Percentiles rank a stretch among this genome's conserved stretches.
phyloP scores from a whole-genome alignment of 1,140 invertebrate genomes.

The Gryon sp. region DNA sequence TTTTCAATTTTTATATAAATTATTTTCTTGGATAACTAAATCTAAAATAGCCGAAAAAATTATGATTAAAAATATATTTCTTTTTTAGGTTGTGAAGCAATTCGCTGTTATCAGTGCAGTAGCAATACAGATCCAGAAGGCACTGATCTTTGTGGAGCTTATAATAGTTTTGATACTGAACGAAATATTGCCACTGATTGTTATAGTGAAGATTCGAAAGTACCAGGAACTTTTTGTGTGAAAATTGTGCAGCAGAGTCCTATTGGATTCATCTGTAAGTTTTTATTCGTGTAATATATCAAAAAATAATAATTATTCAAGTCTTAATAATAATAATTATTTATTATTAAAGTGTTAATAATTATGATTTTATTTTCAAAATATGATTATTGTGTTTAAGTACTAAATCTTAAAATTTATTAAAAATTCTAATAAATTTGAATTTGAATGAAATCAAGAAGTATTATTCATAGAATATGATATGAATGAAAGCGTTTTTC shows the following conservation, averaged over 20 bases:
- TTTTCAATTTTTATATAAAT: neutral
- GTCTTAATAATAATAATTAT: neutral
- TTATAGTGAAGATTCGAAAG: conserved; percentile 86
- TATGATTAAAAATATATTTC: neutral
- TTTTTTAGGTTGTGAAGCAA: conserved; percentile 80
- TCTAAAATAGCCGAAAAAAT: neutral
- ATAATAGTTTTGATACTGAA: conserved; percentile 88
- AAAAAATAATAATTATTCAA: neutral
- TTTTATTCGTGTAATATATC: too few species aligned
- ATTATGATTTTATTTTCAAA: too few species aligned
- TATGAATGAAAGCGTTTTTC: too few species aligned
- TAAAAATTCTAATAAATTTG: too few species aligned
- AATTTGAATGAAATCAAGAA: too few species aligned
- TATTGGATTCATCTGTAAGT: conserved; percentile 91
- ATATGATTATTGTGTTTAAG: too few species aligned
- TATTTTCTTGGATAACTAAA: too few species aligned
- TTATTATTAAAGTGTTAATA: neutral
- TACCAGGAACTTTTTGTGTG: conserved; percentile 96
- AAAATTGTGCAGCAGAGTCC: conserved; percentile 94
- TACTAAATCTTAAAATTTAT: too few species aligned
- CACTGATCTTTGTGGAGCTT: conserved; percentile 91
- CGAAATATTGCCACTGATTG: conserved; percentile 92
- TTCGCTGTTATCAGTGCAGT: conserved; percentile 94
- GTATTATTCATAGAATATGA: too few species aligned
- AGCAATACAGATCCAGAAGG: conserved; percentile 87